Conservation (phyloP, 2,113 vertebrate genomes). For the Myanophis thanlyinensis region DNA sequence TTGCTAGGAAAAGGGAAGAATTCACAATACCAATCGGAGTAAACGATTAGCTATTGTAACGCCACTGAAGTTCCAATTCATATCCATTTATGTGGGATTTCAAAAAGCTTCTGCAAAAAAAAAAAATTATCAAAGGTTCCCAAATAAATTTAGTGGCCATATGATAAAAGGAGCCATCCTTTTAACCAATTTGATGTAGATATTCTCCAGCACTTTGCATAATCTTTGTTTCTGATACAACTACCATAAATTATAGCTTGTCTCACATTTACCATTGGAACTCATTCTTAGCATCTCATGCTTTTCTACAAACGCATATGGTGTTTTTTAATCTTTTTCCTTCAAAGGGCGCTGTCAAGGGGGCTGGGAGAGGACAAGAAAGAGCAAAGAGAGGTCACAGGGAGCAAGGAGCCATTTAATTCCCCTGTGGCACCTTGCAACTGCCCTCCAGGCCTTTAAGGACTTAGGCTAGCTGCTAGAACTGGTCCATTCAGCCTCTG, state of each 20-base stretch:
- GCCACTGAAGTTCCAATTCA: background rate
- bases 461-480: background rate
- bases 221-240: background rate
- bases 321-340: background rate
- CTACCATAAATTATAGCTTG: background rate
- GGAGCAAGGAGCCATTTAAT: background rate
- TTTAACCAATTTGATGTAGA: background rate
- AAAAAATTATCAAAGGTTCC: background rate
- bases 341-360: background rate
- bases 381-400: background rate
- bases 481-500: background rate
- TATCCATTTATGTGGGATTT: background rate
- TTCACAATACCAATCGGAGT: background rate
- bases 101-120: background rate
- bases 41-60: background rate
- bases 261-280: background rate
- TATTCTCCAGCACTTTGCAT: background rate
- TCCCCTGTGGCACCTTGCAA: background rate
- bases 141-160: background rate
- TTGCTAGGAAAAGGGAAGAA: background rate
- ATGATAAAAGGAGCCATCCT: background rate
- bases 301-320: background rate
- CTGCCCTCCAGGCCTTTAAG: background rate
- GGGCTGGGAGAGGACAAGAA: background rate
- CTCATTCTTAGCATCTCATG: background rate